Evolutionary conservation across 2,113 vertebrate species (phyloP).

Genomic region (Corythaixoides concolor): DNA sequence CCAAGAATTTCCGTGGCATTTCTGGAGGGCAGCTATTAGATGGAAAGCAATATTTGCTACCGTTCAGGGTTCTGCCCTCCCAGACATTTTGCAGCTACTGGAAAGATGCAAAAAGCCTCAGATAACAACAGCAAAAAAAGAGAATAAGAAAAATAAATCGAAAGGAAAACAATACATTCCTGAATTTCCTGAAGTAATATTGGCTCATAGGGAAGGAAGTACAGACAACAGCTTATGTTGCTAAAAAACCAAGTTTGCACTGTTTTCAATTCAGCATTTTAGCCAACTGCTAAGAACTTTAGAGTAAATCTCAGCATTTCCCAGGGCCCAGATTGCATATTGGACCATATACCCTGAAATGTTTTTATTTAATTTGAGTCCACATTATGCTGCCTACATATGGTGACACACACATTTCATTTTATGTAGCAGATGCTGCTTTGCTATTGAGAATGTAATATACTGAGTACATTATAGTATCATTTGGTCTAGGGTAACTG

Average conservation of each 20-base stretch:
- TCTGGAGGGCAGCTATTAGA: neutral
- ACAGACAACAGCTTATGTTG: neutral
- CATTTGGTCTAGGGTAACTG: constrained; percentile 26
- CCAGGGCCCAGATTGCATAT: constrained; percentile 52
- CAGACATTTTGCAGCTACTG: neutral
- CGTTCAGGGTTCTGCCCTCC: neutral
- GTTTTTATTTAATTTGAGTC: constrained; percentile 58
- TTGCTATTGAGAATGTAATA: constrained; percentile 45
- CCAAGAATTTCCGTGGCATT: neutral
- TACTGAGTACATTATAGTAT: neutral
- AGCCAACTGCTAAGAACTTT: constrained; percentile 1
- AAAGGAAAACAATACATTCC: neutral
- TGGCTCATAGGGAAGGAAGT: neutral
- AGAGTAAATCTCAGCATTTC: constrained; percentile 12
- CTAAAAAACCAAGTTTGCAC: neutral
- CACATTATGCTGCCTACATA: constrained; percentile 61
- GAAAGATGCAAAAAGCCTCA: neutral
- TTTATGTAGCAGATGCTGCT: constrained; percentile 67
- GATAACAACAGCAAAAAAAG: too few relatives aligned
- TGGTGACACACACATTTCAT: constrained; percentile 53
- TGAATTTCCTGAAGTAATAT: neutral
- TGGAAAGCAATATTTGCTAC: neutral
- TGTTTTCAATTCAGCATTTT: neutral
- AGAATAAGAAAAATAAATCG: neutral
- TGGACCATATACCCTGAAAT: constrained; percentile 42